phyloP scores from a whole-genome alignment of 2,113 vertebrate species.

The Chaenogobius annularis region DNA sequence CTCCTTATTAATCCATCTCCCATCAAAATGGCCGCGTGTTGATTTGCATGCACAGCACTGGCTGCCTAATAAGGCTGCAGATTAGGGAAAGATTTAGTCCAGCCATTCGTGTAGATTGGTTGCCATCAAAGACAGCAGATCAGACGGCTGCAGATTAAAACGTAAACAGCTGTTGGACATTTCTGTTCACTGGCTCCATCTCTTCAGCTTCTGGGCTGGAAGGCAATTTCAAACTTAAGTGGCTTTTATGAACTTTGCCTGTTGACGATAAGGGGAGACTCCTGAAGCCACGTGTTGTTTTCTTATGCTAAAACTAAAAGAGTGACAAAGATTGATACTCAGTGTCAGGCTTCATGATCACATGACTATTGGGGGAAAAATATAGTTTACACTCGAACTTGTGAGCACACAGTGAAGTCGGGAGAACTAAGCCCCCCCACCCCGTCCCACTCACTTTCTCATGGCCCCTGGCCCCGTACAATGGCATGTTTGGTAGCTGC shows the following conservation, averaged over 20 bases:
- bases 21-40: constrained; percentile 81
- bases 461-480: constrained; percentile 84
- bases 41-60: constrained; percentile 86
- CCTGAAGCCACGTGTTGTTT: background rate
- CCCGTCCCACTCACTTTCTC: constrained; percentile 82
- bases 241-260: constrained; percentile 56
- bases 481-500: constrained; percentile 91
- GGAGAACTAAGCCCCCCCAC: constrained; percentile 21
- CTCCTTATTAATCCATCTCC: constrained; percentile 82
- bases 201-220: constrained; percentile 8
- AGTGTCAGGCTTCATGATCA: background rate
- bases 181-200: constrained; percentile 66
- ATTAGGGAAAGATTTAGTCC: constrained; percentile 91
- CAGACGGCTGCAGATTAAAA: constrained; percentile 88
- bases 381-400: background rate
- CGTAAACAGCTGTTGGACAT: constrained; percentile 87
- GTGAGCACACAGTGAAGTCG: constrained; percentile 59
- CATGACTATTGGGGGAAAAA: background rate
- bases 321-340: too few relatives aligned
- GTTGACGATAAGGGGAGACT: background rate
- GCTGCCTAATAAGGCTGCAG: constrained; percentile 87
- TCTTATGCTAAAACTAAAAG: too few relatives aligned
- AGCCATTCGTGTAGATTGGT: constrained; percentile 86
- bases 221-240: constrained; percentile 40
- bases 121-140: constrained; percentile 87